Conservation (phyloP, 2,888 invertebrate species). For the Athalia rosae region DNA sequence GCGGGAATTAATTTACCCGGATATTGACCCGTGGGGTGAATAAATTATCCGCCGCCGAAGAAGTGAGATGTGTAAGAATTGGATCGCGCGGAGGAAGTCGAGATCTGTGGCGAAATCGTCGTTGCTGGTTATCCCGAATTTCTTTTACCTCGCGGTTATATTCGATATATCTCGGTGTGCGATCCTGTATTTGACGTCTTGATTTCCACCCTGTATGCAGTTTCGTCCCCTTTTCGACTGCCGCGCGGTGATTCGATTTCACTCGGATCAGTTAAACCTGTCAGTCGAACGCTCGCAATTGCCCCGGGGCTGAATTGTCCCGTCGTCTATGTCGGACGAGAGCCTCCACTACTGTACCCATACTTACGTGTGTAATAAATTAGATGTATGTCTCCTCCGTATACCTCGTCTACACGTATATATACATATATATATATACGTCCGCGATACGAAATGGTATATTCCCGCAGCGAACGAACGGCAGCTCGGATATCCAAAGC, state of each 20-base stretch:
- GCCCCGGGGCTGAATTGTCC: slow-evolving; percentile 31
- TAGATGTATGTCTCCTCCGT: neutral
- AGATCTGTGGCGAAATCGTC: no score
- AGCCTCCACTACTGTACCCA: neutral
- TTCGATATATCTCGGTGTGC: slow-evolving; percentile 2
- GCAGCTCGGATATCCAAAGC: neutral
- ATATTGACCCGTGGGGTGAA: no score
- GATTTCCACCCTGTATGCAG: slow-evolving; percentile 11
- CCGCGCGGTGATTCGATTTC: slow-evolving; percentile 34
- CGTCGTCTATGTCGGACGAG: neutral
- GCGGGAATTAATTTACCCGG: no score
- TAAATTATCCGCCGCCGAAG: no score
- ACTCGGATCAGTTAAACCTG: slow-evolving; percentile 42
- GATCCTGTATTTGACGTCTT: slow-evolving; percentile 22
- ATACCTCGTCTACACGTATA: neutral
- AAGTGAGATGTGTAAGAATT: no score
- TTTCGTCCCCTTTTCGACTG: neutral
- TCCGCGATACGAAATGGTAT: neutral
- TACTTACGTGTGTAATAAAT: neutral
- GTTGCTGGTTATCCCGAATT: no score
- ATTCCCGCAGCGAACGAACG: neutral
- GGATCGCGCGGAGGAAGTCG: no score
- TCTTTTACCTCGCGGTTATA: no score
- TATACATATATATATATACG: neutral
- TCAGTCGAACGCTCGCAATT: slow-evolving; percentile 31